phyloP scores from a whole-genome alignment of 2,797 vertebrate species.

The Myotis pilosus region DNA sequence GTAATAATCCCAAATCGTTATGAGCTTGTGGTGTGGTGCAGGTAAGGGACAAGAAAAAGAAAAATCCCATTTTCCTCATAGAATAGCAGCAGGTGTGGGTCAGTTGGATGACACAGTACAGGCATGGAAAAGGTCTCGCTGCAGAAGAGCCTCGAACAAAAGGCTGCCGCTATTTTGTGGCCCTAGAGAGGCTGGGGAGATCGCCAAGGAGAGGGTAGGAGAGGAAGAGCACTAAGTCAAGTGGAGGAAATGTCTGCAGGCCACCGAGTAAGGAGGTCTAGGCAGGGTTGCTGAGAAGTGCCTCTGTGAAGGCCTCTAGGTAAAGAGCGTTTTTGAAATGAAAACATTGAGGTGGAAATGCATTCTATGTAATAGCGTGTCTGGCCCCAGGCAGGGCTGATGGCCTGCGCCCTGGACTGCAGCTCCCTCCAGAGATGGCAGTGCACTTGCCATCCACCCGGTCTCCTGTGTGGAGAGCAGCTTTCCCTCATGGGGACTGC shows the following conservation, averaged over 20 bases:
- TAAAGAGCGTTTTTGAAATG: background rate
- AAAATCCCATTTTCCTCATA: background rate
- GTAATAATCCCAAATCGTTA: background rate
- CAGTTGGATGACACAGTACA: background rate
- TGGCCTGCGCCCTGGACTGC: background rate
- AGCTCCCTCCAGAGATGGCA: background rate
- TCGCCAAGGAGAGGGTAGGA: background rate
- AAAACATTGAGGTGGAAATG: background rate
- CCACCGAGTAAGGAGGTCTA: background rate
- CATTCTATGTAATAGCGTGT: background rate
- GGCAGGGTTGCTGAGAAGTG: background rate
- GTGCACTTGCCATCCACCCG: rapidly evolving
- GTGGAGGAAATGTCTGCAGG: background rate
- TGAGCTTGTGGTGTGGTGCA: background rate
- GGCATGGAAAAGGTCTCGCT: background rate
- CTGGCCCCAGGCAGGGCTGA: rapidly evolving
- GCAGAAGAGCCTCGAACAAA: background rate
- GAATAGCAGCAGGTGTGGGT: background rate
- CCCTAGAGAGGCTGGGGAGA: background rate
- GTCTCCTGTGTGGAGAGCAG: background rate
- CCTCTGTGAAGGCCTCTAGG: background rate
- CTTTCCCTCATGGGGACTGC: background rate
- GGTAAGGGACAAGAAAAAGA: background rate
- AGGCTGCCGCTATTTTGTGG: background rate
- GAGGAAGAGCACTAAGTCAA: background rate